Evolutionary conservation across 2,888 invertebrate genomes (phyloP).

Genomic region (Acrobasis repandana): DNA sequence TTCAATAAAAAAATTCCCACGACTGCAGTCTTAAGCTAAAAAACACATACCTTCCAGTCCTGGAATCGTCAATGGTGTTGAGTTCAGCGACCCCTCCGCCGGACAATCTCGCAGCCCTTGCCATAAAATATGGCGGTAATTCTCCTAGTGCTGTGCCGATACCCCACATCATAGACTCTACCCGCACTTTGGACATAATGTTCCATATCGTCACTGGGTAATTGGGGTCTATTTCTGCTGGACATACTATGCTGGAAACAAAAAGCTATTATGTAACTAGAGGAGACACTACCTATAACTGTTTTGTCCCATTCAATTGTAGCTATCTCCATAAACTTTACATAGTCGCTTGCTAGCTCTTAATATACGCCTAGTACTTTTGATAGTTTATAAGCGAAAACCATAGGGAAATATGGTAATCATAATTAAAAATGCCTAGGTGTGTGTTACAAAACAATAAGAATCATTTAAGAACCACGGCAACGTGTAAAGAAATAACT

Average conservation of each 20-base stretch:
- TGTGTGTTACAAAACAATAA: too few relatives aligned
- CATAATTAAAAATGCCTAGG: too few relatives aligned
- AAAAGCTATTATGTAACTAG: constrained; percentile 15
- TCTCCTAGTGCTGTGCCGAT: constrained; percentile 99
- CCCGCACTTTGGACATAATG: constrained; percentile 96
- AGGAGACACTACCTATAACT: too few relatives aligned
- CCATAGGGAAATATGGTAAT: too few relatives aligned
- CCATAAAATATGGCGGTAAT: constrained; percentile 99
- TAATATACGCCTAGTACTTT: too few relatives aligned
- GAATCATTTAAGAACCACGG: too few relatives aligned
- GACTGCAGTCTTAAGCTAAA: neutral
- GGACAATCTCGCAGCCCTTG: constrained; percentile 93
- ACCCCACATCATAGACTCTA: constrained; percentile 99
- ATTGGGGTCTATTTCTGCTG: constrained; percentile 85
- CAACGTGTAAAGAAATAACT: too few relatives aligned
- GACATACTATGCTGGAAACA: constrained; percentile 93
- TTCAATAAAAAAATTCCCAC: too few relatives aligned
- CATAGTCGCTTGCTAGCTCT: too few relatives aligned
- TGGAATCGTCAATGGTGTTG: constrained; percentile 53
- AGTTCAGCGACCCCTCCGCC: constrained; percentile 64
- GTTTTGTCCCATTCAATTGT: too few relatives aligned
- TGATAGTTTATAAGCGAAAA: too few relatives aligned
- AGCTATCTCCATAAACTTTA: too few relatives aligned
- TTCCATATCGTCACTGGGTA: constrained; percentile 92
- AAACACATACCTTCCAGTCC: constrained; percentile 51